Evolutionary conservation across 2,797 vertebrate genomes (phyloP), one percentile per base, ranked within the genome.

Genomic region (Bovichtus variegatus): DNA sequence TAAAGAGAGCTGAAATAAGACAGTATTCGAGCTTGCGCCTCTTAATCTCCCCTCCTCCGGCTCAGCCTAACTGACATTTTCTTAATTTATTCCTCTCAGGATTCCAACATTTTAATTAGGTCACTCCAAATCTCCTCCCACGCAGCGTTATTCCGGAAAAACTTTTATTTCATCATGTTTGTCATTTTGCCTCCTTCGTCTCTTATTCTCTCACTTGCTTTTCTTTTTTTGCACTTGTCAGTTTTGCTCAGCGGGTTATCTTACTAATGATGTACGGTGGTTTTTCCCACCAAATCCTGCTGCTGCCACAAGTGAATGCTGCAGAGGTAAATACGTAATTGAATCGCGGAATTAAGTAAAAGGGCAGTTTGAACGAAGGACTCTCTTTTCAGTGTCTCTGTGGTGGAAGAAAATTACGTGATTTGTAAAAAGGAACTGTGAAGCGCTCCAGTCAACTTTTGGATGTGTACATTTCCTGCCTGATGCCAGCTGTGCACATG

Each of bases 31-130:
- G 87, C 79, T 87, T 66, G 71, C 57, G 87, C 83, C 80, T 90
- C 86, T 90, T 94, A 94, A 95, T 94, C 93, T 93, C 80, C 67
- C 87, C 89, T 91, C 89, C 88, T 92, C 90, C 83, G 83, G 91
- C 91, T 93, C 89, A 92, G 91, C 88, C 90, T 91, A 93, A 94
- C 92, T 94, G 93, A 92, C 93, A 93, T 94, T 93, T 92, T 84
- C 92, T 92, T 94, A 84, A 95, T 94, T 94, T 91, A 91, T 93
- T 94, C 89, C 91, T 91, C 92, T 92, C 89, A 88, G 92, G 89
- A 93, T 89, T 94, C 85, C 81, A 89, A 90, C 92, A 91, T 93
- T 95, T 94, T 94, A 94, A 95, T 94, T 93, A 93, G 92, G 90
- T 93, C 93, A 93, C 84, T 91, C 71, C 82, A 94, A 93, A 93